These are phyloP conservation scores for Cephalotes varians DNA, from an alignment of 2,888 invertebrate species.

Conservation along the genomic window DNA sequence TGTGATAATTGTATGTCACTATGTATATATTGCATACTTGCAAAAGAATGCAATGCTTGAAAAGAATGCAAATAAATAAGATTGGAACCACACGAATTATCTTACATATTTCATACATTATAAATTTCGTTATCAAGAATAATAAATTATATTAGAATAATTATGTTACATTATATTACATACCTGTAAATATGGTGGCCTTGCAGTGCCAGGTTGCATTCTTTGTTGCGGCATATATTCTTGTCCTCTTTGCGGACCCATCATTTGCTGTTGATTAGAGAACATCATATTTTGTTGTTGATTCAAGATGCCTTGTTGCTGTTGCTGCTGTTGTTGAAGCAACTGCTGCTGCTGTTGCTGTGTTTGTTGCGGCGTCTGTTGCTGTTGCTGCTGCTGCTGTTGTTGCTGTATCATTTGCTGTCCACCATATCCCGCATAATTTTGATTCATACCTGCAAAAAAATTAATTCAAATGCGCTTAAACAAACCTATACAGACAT, in stretches of 20 bases:
- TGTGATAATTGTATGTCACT: not conserved
- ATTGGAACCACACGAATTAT: not conserved
- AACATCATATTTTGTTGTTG: conserved; percentile 84
- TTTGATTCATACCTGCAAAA: conserved; percentile 87
- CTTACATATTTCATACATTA: not conserved
- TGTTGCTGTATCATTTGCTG: conserved; percentile 85
- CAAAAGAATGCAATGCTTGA: no score
- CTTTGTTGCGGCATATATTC: conserved; percentile 88
- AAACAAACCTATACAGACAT: not conserved
- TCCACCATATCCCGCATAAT: conserved; percentile 88
- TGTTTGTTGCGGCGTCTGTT: conserved; percentile 85
- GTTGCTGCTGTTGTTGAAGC: conserved; percentile 84
- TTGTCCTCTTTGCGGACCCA: conserved; percentile 87
- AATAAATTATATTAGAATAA: no score
- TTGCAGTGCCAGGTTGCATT: conserved; percentile 87
- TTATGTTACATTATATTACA: no score
- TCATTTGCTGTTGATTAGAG: conserved; percentile 87
- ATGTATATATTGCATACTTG: not conserved
- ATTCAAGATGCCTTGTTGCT: conserved; percentile 83
- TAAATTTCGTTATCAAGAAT: not conserved
- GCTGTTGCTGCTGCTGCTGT: conserved; percentile 84
- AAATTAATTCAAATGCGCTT: conserved; percentile 12
- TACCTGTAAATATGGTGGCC: conserved; percentile 91
- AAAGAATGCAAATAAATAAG: not conserved
- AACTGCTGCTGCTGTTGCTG: conserved; percentile 83